Conservation (phyloP, 2,113 vertebrate genomes). For the Grus americana region DNA sequence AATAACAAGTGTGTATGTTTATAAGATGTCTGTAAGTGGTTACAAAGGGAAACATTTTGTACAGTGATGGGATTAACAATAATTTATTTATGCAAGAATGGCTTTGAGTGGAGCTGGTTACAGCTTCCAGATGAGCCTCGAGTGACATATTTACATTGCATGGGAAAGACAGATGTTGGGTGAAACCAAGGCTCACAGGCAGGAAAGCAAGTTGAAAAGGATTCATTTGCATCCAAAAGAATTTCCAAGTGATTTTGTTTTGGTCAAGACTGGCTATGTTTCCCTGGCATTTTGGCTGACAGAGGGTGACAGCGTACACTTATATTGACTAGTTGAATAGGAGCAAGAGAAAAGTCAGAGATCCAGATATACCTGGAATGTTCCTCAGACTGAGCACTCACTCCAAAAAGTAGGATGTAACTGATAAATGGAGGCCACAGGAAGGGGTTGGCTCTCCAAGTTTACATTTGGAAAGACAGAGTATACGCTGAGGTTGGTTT, state of each 20-base stretch:
- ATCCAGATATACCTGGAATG: background rate
- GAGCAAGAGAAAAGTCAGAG: background rate
- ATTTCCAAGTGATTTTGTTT: background rate
- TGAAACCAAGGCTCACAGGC: background rate
- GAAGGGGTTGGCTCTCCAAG: fast-evolving
- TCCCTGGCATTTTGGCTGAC: background rate
- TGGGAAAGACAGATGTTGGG: background rate
- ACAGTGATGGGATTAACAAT: background rate
- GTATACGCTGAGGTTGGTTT: background rate
- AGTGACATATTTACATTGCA: background rate
- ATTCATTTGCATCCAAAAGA: background rate
- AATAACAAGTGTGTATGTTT: background rate
- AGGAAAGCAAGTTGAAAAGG: background rate
- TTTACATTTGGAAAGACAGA: background rate
- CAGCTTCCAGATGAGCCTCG: background rate
- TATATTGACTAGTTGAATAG: background rate
- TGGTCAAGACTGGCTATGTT: background rate
- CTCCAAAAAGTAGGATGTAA: background rate
- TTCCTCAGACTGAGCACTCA: background rate
- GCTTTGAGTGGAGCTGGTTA: background rate
- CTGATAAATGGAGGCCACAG: background rate
- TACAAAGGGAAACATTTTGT: background rate
- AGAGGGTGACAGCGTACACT: background rate
- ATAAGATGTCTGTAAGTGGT: background rate
- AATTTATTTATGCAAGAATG: background rate